A percentile compares a stretch with the other conserved stretches of the same genome.
These are phyloP conservation scores for Mola mola DNA, from an alignment of 2,113 vertebrate genomes.

Conservation along the genomic window DNA sequence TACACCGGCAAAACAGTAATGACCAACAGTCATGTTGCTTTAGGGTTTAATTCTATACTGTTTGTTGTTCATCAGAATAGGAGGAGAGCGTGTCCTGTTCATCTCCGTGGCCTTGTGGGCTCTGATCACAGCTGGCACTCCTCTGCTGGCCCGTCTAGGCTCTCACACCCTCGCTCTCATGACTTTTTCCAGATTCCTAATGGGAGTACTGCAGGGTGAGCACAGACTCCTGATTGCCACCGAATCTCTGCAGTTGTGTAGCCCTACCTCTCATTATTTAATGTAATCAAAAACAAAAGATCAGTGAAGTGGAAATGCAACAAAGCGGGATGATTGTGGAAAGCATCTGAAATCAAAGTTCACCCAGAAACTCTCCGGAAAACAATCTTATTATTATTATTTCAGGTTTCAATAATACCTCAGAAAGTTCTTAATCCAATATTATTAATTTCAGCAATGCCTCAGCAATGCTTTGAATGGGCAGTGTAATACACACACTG, in stretches of 20 bases:
- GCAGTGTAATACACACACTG: no score
- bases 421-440: neutral
- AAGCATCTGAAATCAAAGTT: no score
- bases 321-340: neutral
- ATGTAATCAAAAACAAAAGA: no score
- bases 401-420: no score
- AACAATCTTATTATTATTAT: no score
- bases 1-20: no score
- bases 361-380: no score
- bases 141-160: conserved; percentile 77
- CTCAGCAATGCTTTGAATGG: no score
- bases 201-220: conserved; percentile 92
- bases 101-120: conserved; percentile 87
- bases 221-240: no score
- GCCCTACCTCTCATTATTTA: no score
- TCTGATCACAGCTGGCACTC: conserved; percentile 81
- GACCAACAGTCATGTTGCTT: conserved; percentile 21
- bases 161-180: conserved; percentile 80
- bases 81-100: conserved; percentile 89
- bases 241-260: no score
- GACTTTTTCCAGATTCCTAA: conserved; percentile 84
- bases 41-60: neutral
- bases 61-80: conserved; percentile 78
- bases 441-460: no score
- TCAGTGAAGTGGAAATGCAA: neutral